Conservation (phyloP, 1,140 invertebrate genomes). For the Chionoecetes opilio region DNA sequence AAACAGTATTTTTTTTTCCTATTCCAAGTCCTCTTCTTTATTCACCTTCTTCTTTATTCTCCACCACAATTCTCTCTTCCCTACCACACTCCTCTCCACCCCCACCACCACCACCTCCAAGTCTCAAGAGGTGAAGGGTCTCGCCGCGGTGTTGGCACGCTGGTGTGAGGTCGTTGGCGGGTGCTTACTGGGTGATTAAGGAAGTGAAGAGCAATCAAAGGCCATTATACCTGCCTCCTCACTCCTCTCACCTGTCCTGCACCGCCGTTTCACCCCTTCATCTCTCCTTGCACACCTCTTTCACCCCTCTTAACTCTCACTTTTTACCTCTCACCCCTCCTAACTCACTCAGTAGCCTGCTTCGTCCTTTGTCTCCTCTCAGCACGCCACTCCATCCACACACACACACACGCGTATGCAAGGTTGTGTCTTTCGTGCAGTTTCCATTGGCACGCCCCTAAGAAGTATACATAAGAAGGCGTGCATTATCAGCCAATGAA, state of each 20-base stretch:
- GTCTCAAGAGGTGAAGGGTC: slow-evolving; percentile 7
- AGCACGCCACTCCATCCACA: too few relatives aligned
- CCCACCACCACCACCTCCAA: background rate
- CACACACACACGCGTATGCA: too few relatives aligned
- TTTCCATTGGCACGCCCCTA: too few relatives aligned
- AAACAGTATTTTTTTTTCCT: too few relatives aligned
- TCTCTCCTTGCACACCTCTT: background rate
- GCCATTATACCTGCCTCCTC: background rate
- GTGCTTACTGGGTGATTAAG: slow-evolving; percentile 45
- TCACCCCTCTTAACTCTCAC: too few relatives aligned
- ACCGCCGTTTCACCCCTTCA: background rate
- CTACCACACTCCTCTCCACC: background rate
- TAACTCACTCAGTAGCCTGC: background rate
- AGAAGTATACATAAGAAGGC: too few relatives aligned
- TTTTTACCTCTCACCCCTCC: too few relatives aligned
- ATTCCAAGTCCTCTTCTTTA: background rate
- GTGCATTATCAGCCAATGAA: too few relatives aligned
- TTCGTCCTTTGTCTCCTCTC: background rate
- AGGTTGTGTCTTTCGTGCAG: too few relatives aligned
- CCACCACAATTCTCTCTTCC: background rate
- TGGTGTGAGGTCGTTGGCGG: slow-evolving; percentile 58
- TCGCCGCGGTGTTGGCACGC: slow-evolving; percentile 39
- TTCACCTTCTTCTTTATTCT: background rate
- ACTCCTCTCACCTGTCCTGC: slow-evolving; percentile 19
- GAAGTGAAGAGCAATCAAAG: background rate